Conservation (phyloP, 2,113 vertebrate genomes). For the Nycticryphes semicollaris region DNA sequence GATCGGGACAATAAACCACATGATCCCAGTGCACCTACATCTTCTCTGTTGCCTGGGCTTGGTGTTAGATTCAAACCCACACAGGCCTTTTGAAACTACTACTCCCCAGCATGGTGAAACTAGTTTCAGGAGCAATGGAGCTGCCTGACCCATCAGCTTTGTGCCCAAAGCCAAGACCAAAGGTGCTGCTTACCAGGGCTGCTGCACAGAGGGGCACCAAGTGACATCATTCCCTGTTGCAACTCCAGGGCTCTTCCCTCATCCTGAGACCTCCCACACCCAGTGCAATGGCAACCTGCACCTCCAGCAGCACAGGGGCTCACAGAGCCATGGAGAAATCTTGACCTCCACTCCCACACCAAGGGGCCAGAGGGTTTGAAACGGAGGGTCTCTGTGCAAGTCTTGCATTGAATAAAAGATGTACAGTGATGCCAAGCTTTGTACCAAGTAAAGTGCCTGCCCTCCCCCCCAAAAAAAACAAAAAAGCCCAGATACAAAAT, state of each 20-base stretch:
- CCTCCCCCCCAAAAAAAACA: neutral
- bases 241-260: neutral
- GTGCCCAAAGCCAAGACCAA: neutral
- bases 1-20: neutral
- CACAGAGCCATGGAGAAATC: neutral
- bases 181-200: neutral
- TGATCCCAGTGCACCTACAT: neutral
- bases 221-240: rapidly evolving
- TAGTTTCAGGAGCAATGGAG: neutral
- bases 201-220: neutral
- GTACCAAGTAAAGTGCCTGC: neutral
- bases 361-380: neutral
- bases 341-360: neutral
- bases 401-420: neutral
- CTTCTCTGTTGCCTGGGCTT: neutral
- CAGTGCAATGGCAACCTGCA: neutral
- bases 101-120: neutral
- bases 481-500: neutral
- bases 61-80: neutral
- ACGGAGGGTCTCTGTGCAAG: neutral
- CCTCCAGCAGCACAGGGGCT: neutral
- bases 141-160: neutral
- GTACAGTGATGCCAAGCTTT: neutral
- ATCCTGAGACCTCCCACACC: neutral
- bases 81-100: neutral